phyloP scores from a whole-genome alignment of 2,113 vertebrate genomes.

The Carassius auratus region DNA sequence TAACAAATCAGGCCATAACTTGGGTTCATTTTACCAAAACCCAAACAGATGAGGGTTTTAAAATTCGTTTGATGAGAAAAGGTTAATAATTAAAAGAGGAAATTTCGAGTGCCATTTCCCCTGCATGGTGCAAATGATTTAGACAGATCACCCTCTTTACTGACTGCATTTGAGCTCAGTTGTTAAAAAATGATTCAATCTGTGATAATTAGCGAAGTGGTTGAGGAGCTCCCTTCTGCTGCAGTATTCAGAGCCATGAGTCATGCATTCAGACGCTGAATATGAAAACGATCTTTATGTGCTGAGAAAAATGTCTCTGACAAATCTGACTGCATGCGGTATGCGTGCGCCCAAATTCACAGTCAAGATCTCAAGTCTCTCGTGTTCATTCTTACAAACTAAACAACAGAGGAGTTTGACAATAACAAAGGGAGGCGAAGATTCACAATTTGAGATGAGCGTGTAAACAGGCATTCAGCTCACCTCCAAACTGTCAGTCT shows the following conservation, averaged over 20 bases:
- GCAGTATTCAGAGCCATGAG: constrained; percentile 30
- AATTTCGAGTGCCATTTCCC: constrained; percentile 36
- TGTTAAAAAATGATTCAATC: constrained; percentile 52
- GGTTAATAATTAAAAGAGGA: constrained; percentile 18
- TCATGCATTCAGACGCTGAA: constrained; percentile 31
- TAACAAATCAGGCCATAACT: neutral
- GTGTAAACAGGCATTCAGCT: constrained; percentile 33
- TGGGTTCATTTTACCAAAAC: neutral
- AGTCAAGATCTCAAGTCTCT: constrained; percentile 33
- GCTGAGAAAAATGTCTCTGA: constrained; percentile 21
- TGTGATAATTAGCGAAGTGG: constrained; percentile 44
- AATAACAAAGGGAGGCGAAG: constrained; percentile 26
- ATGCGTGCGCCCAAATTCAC: neutral
- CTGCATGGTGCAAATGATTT: constrained; percentile 34
- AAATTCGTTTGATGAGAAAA: constrained; percentile 1
- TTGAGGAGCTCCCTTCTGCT: constrained; percentile 33
- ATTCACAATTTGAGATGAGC: constrained; percentile 30
- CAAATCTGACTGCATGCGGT: constrained; percentile 13
- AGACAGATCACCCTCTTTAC: constrained; percentile 33
- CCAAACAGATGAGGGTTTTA: neutral
- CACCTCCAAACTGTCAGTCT: constrained; percentile 40
- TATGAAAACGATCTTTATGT: constrained; percentile 18
- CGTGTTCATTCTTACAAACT: constrained; percentile 31
- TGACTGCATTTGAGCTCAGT: constrained; percentile 34
- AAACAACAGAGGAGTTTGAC: constrained; percentile 37